Base-by-base conservation (phyloP, 2,797 vertebrate species). In the Sphaeramia orbicularis region DNA sequence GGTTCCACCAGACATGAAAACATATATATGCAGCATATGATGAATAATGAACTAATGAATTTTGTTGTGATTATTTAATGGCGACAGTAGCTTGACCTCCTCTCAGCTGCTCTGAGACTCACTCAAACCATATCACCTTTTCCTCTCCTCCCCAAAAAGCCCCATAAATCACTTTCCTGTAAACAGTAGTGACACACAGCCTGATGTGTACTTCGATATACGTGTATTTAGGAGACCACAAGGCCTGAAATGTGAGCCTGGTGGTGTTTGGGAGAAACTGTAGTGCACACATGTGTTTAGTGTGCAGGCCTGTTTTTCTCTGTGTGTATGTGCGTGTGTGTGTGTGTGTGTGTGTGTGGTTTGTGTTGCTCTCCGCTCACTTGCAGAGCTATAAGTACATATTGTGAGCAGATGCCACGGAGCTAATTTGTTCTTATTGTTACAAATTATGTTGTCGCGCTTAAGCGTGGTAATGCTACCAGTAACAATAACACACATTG, bases 81-180 rank as follows among this genome's bases (percentile, higher is more conserved):
- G 52, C 65, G 66, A 63, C 63, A 6, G 74, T 88, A 83, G 78
- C 81, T 63, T 80, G 61, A 78, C 76, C 71, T 70, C 50, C 45
- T 59, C 72, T 75, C 75, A 62, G 49, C 49, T 50, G 71, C 63
- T 71, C 72, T 78, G 64, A 87, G 80, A 84, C 67, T 67, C 73
- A 71, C 76, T 87, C 74, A 87, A 55, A 78, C 75, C 76, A 52
- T 85, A 86, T 89, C 85, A 80, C 43, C 60, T 65, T 74, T 83
- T 61, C 65, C 70, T 81, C 77, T 57, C 77, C 65, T 77, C 67
- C 76, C 74, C 73, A 78, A 78, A 91, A 92, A 84, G 84, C 83
- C 89, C 83, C 93, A 94, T 95, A 93, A 94, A 95, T 95, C 93
- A 94, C 86, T 86, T 91, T 92, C 83, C 86, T 93, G 91, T 94